These are phyloP conservation scores for Blastomussa wellsi DNA, from an alignment of 92 coral and sea anemone genomes.

Conservation along the genomic window DNA sequence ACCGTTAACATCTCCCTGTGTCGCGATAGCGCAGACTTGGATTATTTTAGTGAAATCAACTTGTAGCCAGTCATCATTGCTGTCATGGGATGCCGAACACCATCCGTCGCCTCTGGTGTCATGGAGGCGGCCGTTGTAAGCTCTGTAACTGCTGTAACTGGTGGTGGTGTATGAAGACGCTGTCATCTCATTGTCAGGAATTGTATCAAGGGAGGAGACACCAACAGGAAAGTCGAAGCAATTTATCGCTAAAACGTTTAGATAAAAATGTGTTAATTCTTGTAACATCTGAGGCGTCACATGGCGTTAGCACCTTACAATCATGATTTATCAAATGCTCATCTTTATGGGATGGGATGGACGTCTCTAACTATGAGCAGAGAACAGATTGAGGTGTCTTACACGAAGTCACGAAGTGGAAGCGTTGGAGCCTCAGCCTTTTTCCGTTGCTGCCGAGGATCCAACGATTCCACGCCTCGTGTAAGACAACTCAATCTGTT, in stretches of 20 bases:
- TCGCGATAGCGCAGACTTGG: background rate
- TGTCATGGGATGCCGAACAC: background rate
- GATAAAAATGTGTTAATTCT: background rate
- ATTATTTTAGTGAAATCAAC: background rate
- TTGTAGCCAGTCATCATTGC: background rate
- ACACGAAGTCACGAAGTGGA: no score
- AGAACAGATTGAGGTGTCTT: no score
- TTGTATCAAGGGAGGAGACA: background rate
- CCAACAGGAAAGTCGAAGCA: conserved; percentile 13
- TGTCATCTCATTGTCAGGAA: conserved; percentile 1
- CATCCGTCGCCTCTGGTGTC: background rate
- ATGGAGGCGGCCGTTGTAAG: conserved; percentile 1
- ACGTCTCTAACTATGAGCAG: no score
- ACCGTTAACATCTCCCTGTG: background rate
- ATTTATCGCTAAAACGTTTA: background rate
- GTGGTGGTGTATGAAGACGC: background rate
- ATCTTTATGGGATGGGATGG: no score
- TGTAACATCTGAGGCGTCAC: no score
- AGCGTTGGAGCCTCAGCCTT: no score
- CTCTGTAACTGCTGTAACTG: background rate
- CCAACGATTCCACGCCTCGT: no score
- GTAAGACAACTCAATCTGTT: no score
- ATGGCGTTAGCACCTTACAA: no score
- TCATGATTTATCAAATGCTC: no score
- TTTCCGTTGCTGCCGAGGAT: no score